phyloP scores from a whole-genome alignment of 2,888 invertebrate genomes.

The Drosophila rellima region DNA sequence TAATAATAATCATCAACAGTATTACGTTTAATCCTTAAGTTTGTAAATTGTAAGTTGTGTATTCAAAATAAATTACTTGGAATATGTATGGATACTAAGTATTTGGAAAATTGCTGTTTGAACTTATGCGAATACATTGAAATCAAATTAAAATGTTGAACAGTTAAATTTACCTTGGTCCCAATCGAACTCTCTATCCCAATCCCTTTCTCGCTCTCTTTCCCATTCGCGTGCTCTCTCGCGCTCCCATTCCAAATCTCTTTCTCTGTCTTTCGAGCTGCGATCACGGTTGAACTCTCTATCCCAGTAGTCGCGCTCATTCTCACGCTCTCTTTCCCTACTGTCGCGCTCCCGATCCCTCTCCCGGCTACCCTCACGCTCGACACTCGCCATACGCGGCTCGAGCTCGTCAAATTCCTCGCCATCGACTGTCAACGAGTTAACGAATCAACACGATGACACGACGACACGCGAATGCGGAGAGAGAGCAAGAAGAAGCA shows the following conservation, averaged over 20 bases:
- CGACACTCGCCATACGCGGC: constrained; percentile 86
- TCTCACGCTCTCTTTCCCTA: constrained; percentile 76
- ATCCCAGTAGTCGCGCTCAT: constrained; percentile 83
- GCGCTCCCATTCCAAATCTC: constrained; percentile 84
- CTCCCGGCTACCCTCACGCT: constrained; percentile 74
- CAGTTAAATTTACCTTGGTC: constrained; percentile 84
- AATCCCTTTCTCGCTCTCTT: constrained; percentile 85
- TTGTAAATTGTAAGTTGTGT: constrained; percentile 23
- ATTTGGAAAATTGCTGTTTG: constrained; percentile 34
- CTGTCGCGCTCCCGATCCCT: constrained; percentile 86
- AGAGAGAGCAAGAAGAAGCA: constrained; percentile 78
- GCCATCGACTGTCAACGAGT: constrained; percentile 60
- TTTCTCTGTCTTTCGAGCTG: constrained; percentile 79
- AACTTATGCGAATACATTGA: constrained; percentile 45
- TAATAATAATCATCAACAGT: constrained; percentile 15
- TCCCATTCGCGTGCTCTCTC: constrained; percentile 85
- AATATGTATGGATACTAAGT: constrained; percentile 21
- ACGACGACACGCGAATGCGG: constrained; percentile 39
- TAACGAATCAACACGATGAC: neutral
- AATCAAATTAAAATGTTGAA: constrained; percentile 30
- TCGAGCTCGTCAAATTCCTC: constrained; percentile 88
- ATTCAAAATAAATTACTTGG: constrained; percentile 36
- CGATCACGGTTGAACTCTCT: constrained; percentile 81
- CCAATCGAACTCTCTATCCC: constrained; percentile 86
- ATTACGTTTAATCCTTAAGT: constrained; percentile 11